Evolutionary conservation across 2,888 invertebrate genomes (phyloP), one percentile per base, ranked within the genome.

Genomic region (Stegophylla sp.): DNA sequence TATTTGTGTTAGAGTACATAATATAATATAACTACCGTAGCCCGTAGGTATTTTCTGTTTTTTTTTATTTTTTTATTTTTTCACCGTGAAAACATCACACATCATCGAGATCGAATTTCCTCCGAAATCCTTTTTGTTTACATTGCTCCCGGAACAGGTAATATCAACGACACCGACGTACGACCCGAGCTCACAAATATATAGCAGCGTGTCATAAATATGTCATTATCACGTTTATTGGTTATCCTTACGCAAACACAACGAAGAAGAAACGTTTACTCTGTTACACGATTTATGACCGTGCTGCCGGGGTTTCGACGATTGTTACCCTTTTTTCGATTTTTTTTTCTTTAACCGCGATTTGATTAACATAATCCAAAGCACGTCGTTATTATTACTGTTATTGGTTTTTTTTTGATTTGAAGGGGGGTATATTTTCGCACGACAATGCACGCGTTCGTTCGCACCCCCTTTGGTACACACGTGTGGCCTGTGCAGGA

Each of bases 171-270:
- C n/a, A n/a, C n/a, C n/a, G n/a, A 34, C n/a, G 4, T 53, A 20
- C 7, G 15, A 34, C 56, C 15, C 7, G 20, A 34, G 56, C 34
- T 9, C 41, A 72, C 23, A 69, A 69, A 34, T 34, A n/a, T n/a
- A n/a, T n/a, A n/a, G n/a, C n/a, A 28, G 20, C 51, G 13, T n/a
- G 56, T 53, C 56, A 56, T 72, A 71, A 72, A 56, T 72, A 72
- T 34, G 71, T 71, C 17, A 56, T 72, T 56, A 72, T 56, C 56
- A 56, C 56, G 26, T 56, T 56, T 53, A 56, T 56, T 23, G 34
- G 56, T 71, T 41, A 41, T 28, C 13, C 51, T 34, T 9, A 28
- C 26, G 56, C 15, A 53, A 20, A 59, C 59, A 17, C n/a, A n/a
- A n/a, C n/a, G n/a, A n/a, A n/a, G n/a, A 72, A 17, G 5, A 41